These are phyloP conservation scores for Celastrina argiolus DNA, from an alignment of 2,888 invertebrate genomes.

Conservation along the genomic window DNA sequence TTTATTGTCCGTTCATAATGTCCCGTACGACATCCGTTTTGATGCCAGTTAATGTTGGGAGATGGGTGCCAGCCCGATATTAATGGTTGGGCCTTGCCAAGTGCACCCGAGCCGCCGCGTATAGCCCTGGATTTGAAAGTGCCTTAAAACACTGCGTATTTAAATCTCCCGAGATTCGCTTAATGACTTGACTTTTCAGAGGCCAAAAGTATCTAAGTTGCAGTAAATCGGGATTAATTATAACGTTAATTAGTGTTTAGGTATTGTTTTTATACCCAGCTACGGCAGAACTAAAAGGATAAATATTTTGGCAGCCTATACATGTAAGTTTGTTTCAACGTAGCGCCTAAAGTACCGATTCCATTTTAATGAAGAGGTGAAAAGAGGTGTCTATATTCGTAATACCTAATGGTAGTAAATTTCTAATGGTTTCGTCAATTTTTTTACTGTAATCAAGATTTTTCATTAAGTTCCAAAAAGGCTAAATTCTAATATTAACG, in stretches of 20 bases:
- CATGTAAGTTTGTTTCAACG: no score
- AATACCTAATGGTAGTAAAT: no score
- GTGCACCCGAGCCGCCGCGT: constrained; percentile 49
- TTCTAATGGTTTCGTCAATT: no score
- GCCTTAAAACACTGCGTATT: constrained; percentile 29
- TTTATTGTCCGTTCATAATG: constrained; percentile 71
- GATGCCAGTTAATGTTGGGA: constrained; percentile 66
- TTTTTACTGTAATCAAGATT: no score
- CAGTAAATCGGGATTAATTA: neutral
- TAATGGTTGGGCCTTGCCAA: constrained; percentile 67
- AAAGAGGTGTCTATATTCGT: no score
- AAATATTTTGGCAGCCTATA: no score
- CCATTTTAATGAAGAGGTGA: no score
- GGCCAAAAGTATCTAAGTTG: neutral
- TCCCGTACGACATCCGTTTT: constrained; percentile 67
- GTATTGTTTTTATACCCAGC: neutral
- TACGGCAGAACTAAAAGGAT: no score
- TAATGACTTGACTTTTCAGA: neutral
- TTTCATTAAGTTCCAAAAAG: no score
- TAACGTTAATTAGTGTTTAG: neutral
- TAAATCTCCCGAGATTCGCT: constrained; percentile 24
- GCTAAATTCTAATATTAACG: no score
- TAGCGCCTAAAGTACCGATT: no score
- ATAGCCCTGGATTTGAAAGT: constrained; percentile 46
- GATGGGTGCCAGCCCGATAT: constrained; percentile 61